phyloP scores from a whole-genome alignment of 2,888 invertebrate genomes.

The Caenorhabditis sp. region DNA sequence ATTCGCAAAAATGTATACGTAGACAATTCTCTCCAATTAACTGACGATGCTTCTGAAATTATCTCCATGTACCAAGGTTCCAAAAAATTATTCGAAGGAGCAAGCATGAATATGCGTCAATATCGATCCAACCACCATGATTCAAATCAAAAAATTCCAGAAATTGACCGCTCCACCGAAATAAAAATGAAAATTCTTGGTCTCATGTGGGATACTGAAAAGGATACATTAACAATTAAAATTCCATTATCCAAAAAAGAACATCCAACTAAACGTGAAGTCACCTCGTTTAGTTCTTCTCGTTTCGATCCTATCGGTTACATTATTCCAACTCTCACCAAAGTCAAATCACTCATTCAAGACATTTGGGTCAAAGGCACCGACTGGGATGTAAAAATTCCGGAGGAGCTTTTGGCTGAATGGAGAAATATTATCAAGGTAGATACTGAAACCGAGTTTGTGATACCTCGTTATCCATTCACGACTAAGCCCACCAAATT shows the following conservation, averaged over 20 bases:
- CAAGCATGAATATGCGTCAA: constrained; percentile 20
- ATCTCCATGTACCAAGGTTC: not conserved
- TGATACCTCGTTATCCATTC: too few relatives aligned
- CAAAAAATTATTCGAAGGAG: constrained; percentile 9
- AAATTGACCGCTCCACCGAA: not conserved
- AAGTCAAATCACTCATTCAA: not conserved
- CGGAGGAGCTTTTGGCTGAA: not conserved
- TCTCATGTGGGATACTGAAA: not conserved
- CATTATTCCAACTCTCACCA: not conserved
- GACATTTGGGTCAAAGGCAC: not conserved
- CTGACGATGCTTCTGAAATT: not conserved
- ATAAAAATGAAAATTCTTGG: not conserved
- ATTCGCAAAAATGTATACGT: constrained; percentile 14
- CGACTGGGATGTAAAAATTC: not conserved
- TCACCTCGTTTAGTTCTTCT: not conserved
- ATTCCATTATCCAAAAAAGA: not conserved
- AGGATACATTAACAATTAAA: not conserved
- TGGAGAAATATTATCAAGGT: too few relatives aligned
- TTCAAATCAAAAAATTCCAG: not conserved
- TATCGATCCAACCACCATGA: constrained; percentile 3
- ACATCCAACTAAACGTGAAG: not conserved
- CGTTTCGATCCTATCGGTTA: not conserved
- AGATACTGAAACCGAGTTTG: too few relatives aligned
- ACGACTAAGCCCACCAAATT: too few relatives aligned
- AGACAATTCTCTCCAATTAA: constrained; percentile 17